Percentiles rank a stretch among this genome's conserved stretches.
Conservation (phyloP, 2,797 vertebrate genomes). For the Falco berigora region DNA sequence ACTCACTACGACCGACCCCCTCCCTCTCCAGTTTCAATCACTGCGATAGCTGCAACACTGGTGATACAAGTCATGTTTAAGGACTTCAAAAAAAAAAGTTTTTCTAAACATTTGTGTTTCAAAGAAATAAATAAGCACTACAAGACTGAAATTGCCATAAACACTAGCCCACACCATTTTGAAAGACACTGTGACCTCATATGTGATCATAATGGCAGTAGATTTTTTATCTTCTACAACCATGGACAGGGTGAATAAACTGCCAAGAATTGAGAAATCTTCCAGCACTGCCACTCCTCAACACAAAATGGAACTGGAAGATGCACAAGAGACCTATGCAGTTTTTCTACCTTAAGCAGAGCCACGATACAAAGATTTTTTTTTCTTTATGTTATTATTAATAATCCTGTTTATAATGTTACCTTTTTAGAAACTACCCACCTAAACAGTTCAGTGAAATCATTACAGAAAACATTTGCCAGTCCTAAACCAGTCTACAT, state of each 20-base stretch:
- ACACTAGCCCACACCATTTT: not conserved
- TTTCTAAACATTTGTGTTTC: not conserved
- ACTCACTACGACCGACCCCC: not conserved
- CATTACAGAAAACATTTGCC: not conserved
- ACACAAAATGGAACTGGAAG: not conserved
- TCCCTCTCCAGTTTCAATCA: not conserved
- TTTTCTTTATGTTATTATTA: not conserved
- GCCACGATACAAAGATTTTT: not conserved
- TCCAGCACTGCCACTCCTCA: not conserved
- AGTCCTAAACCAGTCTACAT: not conserved
- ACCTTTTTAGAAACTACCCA: not conserved
- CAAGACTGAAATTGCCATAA: not conserved
- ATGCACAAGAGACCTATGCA: not conserved
- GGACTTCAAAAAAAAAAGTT: not conserved
- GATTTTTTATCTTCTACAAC: not conserved
- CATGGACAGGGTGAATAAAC: not conserved
- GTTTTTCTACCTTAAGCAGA: not conserved
- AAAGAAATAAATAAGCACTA: not conserved
- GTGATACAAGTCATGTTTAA: not conserved
- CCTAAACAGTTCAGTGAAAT: not conserved
- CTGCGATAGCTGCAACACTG: not conserved
- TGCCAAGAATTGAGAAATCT: not conserved
- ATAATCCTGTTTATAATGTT: not conserved
- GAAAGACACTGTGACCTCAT: not conserved
- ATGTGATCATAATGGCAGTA: not conserved